Conservation (phyloP, 2,888 invertebrate species). For the Philereme transversata region DNA sequence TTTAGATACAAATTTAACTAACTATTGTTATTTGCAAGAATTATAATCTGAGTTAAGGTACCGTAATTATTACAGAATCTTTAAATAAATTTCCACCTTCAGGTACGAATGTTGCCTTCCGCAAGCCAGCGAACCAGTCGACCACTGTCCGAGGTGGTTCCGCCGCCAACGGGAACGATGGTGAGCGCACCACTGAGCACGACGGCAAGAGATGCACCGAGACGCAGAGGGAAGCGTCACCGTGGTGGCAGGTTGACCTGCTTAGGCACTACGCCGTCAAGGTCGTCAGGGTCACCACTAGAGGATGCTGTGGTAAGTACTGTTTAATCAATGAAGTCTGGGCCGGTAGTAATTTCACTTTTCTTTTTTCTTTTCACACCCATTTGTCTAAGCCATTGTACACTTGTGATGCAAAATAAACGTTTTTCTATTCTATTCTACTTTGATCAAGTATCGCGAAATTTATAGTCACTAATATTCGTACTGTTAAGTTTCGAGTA, state of each 20-base stretch:
- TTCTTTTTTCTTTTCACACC: too few relatives aligned
- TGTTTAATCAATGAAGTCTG: not conserved
- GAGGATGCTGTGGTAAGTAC: slow-evolving; percentile 89
- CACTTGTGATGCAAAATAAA: too few relatives aligned
- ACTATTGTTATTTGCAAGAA: too few relatives aligned
- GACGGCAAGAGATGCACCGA: slow-evolving; percentile 95
- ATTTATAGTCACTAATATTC: too few relatives aligned
- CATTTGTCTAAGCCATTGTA: too few relatives aligned
- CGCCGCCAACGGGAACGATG: slow-evolving; percentile 94
- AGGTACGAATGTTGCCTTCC: slow-evolving; percentile 93
- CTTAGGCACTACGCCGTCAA: slow-evolving; percentile 92
- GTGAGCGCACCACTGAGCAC: slow-evolving; percentile 92
- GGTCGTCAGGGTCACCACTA: slow-evolving; percentile 93
- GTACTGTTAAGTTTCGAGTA: too few relatives aligned
- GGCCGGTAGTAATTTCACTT: too few relatives aligned
- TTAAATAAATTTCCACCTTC: slow-evolving; percentile 25
- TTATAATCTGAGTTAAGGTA: too few relatives aligned
- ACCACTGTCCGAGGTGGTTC: slow-evolving; percentile 93
- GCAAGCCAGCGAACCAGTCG: slow-evolving; percentile 95
- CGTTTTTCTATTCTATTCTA: too few relatives aligned
- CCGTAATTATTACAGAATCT: too few relatives aligned
- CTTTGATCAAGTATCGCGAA: too few relatives aligned
- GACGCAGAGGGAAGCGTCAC: slow-evolving; percentile 94
- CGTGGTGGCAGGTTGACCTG: slow-evolving; percentile 97
- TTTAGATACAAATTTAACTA: too few relatives aligned